Evolutionary conservation across 2,113 vertebrate genomes (phyloP).

Genomic region (Larimichthys crocea): DNA sequence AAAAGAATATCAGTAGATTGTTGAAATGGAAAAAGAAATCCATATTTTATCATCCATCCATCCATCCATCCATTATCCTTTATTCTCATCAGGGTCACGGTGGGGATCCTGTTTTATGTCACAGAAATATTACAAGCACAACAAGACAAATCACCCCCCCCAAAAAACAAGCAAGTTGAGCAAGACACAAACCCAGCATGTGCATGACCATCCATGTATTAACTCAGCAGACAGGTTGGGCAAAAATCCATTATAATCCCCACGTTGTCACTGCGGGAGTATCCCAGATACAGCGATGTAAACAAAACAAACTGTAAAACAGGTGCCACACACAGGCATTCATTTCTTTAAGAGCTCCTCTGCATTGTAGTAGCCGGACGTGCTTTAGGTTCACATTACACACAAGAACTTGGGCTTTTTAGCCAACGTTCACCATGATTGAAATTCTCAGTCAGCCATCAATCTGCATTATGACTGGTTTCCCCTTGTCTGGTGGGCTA

Average conservation of each 20-base stretch:
- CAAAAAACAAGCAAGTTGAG: background rate
- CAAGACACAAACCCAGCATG: constrained; percentile 6
- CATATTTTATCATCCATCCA: background rate
- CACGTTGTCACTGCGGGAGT: constrained; percentile 32
- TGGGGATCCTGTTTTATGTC: background rate
- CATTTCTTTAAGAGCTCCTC: constrained; percentile 19
- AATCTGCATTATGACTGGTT: constrained; percentile 84
- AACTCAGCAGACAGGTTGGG: constrained; percentile 47
- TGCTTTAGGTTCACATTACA: constrained; percentile 66
- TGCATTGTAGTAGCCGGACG: constrained; percentile 41
- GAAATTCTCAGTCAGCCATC: constrained; percentile 82
- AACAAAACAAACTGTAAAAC: constrained; percentile 29
- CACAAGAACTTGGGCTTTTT: constrained; percentile 72
- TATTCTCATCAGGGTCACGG: too few species aligned
- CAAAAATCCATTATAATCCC: constrained; percentile 43
- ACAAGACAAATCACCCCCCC: background rate
- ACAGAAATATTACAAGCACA: background rate
- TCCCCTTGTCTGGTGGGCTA: constrained; percentile 82
- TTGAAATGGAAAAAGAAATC: background rate
- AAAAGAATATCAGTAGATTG: background rate
- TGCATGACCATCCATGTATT: constrained; percentile 44
- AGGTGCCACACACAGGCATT: constrained; percentile 40
- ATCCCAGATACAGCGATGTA: constrained; percentile 8
- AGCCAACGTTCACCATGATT: constrained; percentile 75
- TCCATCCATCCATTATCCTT: background rate